Percentiles rank a stretch among this genome's conserved stretches.
phyloP scores from a whole-genome alignment of 2,113 vertebrate species.

The Petaurus breviceps region DNA sequence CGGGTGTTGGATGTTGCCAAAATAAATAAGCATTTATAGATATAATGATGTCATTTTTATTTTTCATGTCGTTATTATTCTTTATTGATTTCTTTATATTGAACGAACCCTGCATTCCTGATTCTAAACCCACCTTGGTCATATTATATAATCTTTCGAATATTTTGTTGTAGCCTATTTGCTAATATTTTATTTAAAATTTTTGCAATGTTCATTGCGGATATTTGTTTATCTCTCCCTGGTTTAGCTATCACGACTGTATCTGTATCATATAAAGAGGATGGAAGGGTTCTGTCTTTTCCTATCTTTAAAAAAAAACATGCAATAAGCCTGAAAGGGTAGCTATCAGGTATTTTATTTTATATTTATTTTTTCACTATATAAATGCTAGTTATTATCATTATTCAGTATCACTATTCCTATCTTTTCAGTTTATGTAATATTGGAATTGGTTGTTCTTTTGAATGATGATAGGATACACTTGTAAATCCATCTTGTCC shows the following conservation, averaged over 20 bases:
- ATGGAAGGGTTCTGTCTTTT: not conserved
- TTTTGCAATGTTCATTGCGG: not conserved
- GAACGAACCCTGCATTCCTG: not conserved
- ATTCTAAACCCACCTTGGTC: not conserved
- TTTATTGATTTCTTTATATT: not conserved
- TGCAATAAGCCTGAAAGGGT: not conserved
- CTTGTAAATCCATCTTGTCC: not conserved
- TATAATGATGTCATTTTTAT: not conserved
- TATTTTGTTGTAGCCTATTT: not conserved
- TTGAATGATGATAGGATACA: not conserved
- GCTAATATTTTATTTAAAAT: slow-evolving; percentile 13
- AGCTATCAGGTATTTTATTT: not conserved
- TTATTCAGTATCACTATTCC: not conserved
- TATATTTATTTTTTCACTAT: not conserved
- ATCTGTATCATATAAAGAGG: not conserved
- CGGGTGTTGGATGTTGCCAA: not conserved
- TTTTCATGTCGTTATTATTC: not conserved
- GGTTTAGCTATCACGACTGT: not conserved
- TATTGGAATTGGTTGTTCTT: not conserved
- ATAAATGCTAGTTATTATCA: not conserved
- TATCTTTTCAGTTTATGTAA: not conserved
- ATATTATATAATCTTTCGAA: not conserved
- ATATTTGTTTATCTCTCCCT: not conserved
- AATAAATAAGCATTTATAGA: not conserved
- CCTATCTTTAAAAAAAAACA: not conserved